A percentile compares a stretch with the other conserved stretches of the same genome.
These are phyloP conservation scores for Caenorhabditis auriculariae DNA, from an alignment of 2,888 invertebrate genomes.

Conservation along the genomic window DNA sequence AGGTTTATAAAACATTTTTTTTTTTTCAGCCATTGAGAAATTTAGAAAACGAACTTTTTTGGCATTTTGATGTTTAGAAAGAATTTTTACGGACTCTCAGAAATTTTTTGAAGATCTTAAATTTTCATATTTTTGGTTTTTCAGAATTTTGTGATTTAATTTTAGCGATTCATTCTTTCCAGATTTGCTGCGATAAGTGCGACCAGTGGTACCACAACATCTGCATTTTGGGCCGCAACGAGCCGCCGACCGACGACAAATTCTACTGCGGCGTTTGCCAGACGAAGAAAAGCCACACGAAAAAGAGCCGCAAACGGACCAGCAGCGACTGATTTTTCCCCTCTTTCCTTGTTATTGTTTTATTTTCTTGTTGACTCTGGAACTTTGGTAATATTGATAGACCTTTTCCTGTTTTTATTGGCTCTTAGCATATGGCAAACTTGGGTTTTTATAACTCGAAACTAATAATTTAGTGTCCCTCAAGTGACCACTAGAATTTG, in stretches of 20 bases:
- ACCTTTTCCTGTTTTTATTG: too few species aligned
- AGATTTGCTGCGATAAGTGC: constrained; percentile 65
- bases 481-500: too few species aligned
- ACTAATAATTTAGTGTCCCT: too few species aligned
- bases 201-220: constrained; percentile 64
- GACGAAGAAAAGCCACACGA: constrained; percentile 1
- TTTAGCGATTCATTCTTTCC: too few species aligned
- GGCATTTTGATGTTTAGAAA: too few species aligned
- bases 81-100: too few species aligned
- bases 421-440: too few species aligned
- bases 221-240: constrained; percentile 61
- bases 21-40: too few species aligned
- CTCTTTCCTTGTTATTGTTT: constrained; percentile 47
- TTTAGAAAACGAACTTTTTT: too few species aligned
- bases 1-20: too few species aligned
- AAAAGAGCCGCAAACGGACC: constrained; percentile 2
- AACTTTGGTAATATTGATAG: too few species aligned
- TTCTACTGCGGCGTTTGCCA: constrained; percentile 64
- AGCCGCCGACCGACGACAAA: constrained; percentile 45
- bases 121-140: neutral
- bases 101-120: neutral
- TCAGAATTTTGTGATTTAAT: neutral
- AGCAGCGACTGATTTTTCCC: constrained; percentile 67
- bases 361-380: neutral
- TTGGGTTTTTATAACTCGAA: too few species aligned